Percentiles rank a stretch among this genome's conserved stretches.
Conservation (phyloP, 1,140 invertebrate species). For the Philotrypesis tridentata region DNA sequence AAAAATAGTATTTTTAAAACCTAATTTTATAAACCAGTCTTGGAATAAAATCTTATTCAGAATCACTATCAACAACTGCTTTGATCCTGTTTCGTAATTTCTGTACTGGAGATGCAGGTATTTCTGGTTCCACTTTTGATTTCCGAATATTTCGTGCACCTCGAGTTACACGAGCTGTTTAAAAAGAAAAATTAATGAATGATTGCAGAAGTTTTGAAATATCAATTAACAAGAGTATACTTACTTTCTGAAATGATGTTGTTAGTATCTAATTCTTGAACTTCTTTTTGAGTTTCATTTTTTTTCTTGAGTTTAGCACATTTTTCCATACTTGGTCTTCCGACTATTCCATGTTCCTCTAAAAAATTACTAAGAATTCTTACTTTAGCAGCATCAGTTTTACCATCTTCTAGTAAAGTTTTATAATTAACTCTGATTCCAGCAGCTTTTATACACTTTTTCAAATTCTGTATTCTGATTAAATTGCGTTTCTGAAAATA, state of each 20-base stretch:
- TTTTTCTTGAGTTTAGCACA: slow-evolving; percentile 62
- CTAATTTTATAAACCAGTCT: slow-evolving; percentile 5
- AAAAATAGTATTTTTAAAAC: slow-evolving; percentile 14
- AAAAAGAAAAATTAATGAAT: slow-evolving; percentile 32
- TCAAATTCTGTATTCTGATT: slow-evolving; percentile 59
- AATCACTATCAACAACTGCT: slow-evolving; percentile 65
- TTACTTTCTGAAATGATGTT: slow-evolving; percentile 66
- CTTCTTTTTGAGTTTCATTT: slow-evolving; percentile 57
- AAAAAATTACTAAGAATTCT: slow-evolving; percentile 60
- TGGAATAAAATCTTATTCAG: slow-evolving; percentile 56
- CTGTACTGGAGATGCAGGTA: slow-evolving; percentile 43
- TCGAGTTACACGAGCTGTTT: slow-evolving; percentile 63
- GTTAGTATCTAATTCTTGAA: slow-evolving; percentile 57
- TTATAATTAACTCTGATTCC: slow-evolving; percentile 64
- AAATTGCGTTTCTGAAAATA: slow-evolving; percentile 47
- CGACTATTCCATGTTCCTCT: slow-evolving; percentile 61
- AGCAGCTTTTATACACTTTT: slow-evolving; percentile 61
- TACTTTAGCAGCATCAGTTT: slow-evolving; percentile 58
- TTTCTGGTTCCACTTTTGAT: slow-evolving; percentile 40
- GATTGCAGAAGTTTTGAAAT: slow-evolving; percentile 24
- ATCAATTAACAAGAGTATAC: slow-evolving; percentile 26
- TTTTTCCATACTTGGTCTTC: slow-evolving; percentile 64
- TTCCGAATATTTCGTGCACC: slow-evolving; percentile 52
- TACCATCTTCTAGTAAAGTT: slow-evolving; percentile 61
- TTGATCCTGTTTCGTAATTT: slow-evolving; percentile 59